Base-by-base conservation (phyloP, 2,797 vertebrate genomes). In the Tokudaia tokunoshimensis region DNA sequence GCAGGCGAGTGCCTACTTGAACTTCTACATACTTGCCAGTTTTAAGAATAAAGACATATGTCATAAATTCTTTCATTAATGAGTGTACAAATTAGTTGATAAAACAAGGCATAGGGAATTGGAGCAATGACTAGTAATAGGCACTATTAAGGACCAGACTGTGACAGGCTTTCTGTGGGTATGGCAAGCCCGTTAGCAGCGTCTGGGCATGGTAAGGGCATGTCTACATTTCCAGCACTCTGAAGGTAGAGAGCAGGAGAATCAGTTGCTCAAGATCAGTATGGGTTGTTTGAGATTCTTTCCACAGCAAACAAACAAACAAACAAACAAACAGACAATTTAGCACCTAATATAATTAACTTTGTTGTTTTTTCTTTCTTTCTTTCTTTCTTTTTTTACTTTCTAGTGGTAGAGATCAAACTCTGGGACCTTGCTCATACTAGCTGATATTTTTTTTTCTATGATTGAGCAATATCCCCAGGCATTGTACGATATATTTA, bases 21-120 rank as follows among this genome's bases (percentile, higher is more conserved):
- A 26, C 61, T 4, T 95, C 92, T 80, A 41, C 1, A 11, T 22
- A 52, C 19, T 74, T 17, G 44, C 41, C 31, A 63, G 67, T 92
- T 92, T 59, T 52, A 84, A 91, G 31, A 72, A 74, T 81, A 26
- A 91, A 95, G 78, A 88, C 9, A 34, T 12, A 63, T 41, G 50
- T n/a, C 50, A 76, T 74, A 86, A 83, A 44, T 79, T 85, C 57
- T 90, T 31, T 26, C 52, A 70, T 94, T 93, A 95, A 50, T 74
- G 67, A 81, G 22, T 29, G 8, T 37, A 75, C 81, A 93, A 13
- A 84, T 95, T 84, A 94, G 31, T 44, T 92, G 57, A 44, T 37
- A 91, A 95, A 89, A 89, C 8, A 81, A 52, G 52, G 55, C n/a
- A n/a, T 80, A 50, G 92, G 47, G 5, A 55, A 29, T 44, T 65